Evolutionary conservation across 2,113 vertebrate species (phyloP), one percentile per base, ranked within the genome.

Genomic region (Pleuronectes platessa): DNA sequence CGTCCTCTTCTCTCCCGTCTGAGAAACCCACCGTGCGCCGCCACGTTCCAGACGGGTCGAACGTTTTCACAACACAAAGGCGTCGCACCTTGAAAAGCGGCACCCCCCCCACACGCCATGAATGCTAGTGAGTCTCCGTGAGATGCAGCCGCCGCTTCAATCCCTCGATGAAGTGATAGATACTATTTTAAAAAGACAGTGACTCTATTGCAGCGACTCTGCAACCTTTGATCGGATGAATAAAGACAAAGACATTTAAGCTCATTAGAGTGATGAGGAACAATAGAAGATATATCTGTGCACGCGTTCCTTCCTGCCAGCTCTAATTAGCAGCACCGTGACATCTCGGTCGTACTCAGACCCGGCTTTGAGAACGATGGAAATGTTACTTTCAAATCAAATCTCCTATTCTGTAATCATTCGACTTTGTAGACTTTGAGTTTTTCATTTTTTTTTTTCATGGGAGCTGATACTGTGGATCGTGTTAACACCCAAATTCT

Each of bases 201-300:
- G 40, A 81, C 76, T 88, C 37, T 49, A 23, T 78, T 60, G 37
- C 68, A 51, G 81, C 35, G 63, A 74, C 75, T 79, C 42, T 61
- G 76, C 74, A 83, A 90, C 89, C 89, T 90, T 86, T 87, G 85
- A 88, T 76, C 83, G 90, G 88, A 92, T 86, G 85, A 90, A 89
- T 88, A 72, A 88, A 90, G 86, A 91, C 89, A 87, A 90, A 90
- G 86, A 87, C 89, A 88, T 90, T 92, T 88, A 86, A 87, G 79
- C 86, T 90, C 90, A 91, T 93, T 93, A 92, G 80, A 86, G 81
- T 89, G 90, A 92, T 92, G 86, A 90, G 84, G 84, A 89, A 93
- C 88, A 90, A 92, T 92, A 91, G 88, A 92, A 87, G 86, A 91
- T 90, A 86, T 90, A 88, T 89, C 87, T 61, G 69, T 23, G 86